phyloP scores from a whole-genome alignment of 2,888 invertebrate species.

The Euclidia mi region DNA sequence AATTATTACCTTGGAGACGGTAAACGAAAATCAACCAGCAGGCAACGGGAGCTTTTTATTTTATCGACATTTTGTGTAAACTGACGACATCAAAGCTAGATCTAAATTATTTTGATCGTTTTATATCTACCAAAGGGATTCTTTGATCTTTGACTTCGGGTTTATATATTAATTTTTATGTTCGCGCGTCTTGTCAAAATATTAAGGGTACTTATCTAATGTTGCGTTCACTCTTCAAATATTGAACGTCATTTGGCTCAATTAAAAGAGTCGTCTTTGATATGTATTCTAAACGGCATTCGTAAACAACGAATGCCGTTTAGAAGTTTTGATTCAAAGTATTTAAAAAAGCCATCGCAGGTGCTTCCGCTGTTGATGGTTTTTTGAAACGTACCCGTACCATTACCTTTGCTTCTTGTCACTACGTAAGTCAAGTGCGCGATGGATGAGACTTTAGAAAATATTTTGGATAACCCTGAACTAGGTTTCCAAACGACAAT shows the following conservation, averaged over 20 bases:
- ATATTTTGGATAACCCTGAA: too few relatives aligned
- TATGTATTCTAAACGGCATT: constrained; percentile 9
- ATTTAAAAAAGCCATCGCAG: background rate
- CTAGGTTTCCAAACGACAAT: too few relatives aligned
- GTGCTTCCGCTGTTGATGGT: background rate
- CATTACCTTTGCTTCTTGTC: too few relatives aligned
- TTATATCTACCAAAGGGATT: constrained; percentile 45
- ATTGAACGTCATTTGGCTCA: constrained; percentile 20
- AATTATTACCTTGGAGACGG: constrained; percentile 38
- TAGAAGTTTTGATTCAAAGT: constrained; percentile 13
- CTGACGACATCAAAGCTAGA: constrained; percentile 53
- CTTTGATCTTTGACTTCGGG: constrained; percentile 54
- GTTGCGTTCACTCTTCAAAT: constrained; percentile 40
- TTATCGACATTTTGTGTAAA: constrained; percentile 53
- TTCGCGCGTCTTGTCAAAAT: constrained; percentile 29
- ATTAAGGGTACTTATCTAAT: constrained; percentile 37
- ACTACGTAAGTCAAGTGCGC: too few relatives aligned
- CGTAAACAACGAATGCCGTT: background rate
- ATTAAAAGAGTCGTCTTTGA: constrained; percentile 9
- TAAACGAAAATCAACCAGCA: constrained; percentile 50
- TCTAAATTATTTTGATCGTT: constrained; percentile 58
- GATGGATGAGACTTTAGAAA: too few relatives aligned
- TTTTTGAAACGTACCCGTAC: too few relatives aligned
- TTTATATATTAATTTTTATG: constrained; percentile 43
- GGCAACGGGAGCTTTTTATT: constrained; percentile 35